Conservation (phyloP, 2,888 invertebrate species). For the Stenichneumon culpator region DNA sequence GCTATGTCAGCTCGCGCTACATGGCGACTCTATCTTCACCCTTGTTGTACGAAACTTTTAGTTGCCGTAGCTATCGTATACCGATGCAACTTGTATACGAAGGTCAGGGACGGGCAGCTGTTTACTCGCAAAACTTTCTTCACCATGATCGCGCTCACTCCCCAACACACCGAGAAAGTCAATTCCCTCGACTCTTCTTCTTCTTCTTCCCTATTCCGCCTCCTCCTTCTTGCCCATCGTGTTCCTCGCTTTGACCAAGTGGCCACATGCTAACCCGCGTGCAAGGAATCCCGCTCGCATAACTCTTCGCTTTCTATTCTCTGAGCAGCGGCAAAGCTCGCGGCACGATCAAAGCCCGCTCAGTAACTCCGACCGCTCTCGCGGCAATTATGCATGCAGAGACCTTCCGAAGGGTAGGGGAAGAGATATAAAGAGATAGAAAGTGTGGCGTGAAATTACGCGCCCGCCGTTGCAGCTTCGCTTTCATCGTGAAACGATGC, state of each 20-base stretch:
- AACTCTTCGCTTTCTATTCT: slow-evolving; percentile 19
- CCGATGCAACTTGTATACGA: slow-evolving; percentile 76
- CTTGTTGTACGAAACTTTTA: slow-evolving; percentile 64
- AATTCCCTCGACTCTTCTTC: slow-evolving; percentile 24
- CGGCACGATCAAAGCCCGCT: slow-evolving; percentile 14
- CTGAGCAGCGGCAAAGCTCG: not conserved
- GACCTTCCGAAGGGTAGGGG: not conserved
- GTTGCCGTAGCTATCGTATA: slow-evolving; percentile 68
- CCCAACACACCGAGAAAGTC: slow-evolving; percentile 2
- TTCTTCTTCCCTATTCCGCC: slow-evolving; percentile 52
- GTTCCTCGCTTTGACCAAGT: slow-evolving; percentile 77
- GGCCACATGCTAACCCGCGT: slow-evolving; percentile 51
- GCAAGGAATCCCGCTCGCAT: not conserved
- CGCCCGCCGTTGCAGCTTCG: slow-evolving; percentile 54
- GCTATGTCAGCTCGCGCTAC: slow-evolving; percentile 54
- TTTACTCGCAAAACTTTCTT: slow-evolving; percentile 77
- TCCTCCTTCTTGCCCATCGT: slow-evolving; percentile 73
- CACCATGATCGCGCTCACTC: slow-evolving; percentile 15
- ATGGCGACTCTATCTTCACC: slow-evolving; percentile 60
- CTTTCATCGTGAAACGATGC: slow-evolving; percentile 69
- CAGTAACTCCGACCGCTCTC: slow-evolving; percentile 2
- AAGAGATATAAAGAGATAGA: slow-evolving; percentile 8
- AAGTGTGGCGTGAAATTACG: slow-evolving; percentile 70
- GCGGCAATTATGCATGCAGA: slow-evolving; percentile 68
- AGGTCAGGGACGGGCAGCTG: slow-evolving; percentile 69